A percentile compares a stretch with the other conserved stretches of the same genome.
Evolutionary conservation across 2,888 invertebrate genomes (phyloP).

Genomic region (Callimorpha dominula): DNA sequence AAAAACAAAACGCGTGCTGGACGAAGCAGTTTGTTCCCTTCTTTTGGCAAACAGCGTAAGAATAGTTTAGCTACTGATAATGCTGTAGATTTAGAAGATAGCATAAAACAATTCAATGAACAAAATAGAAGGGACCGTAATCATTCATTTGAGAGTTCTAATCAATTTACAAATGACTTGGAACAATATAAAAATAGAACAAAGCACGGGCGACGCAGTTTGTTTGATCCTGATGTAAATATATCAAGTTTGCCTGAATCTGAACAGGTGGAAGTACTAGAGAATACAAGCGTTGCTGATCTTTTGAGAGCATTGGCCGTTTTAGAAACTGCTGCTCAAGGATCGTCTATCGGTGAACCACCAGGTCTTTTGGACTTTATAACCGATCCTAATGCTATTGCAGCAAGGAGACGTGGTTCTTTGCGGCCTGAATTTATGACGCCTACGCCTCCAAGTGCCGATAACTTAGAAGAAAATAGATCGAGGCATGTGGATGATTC

Average conservation of each 20-base stretch:
- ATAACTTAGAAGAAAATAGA: slow-evolving; percentile 65
- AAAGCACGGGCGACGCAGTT: slow-evolving; percentile 76
- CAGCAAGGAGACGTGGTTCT: slow-evolving; percentile 73
- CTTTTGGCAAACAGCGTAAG: slow-evolving; percentile 79
- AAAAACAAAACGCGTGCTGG: slow-evolving; percentile 77
- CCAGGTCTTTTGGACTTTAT: slow-evolving; percentile 68
- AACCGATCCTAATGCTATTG: slow-evolving; percentile 52
- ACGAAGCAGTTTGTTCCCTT: slow-evolving; percentile 76
- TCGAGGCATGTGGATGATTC: slow-evolving; percentile 39
- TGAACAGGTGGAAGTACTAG: slow-evolving; percentile 88
- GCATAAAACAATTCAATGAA: slow-evolving; percentile 76
- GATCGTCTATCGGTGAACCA: slow-evolving; percentile 49
- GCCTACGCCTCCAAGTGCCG: slow-evolving; percentile 61
- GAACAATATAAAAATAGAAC: slow-evolving; percentile 77
- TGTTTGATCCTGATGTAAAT: slow-evolving; percentile 81
- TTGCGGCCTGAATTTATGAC: slow-evolving; percentile 71
- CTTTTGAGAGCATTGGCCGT: slow-evolving; percentile 92
- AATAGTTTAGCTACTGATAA: slow-evolving; percentile 66
- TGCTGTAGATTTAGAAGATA: slow-evolving; percentile 73
- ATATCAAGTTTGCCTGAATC: slow-evolving; percentile 73
- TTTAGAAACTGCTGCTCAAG: slow-evolving; percentile 81
- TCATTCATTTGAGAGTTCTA: slow-evolving; percentile 67
- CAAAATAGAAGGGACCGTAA: slow-evolving; percentile 70
- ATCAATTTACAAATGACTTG: slow-evolving; percentile 68
- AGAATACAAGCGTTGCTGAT: slow-evolving; percentile 94